phyloP scores from a whole-genome alignment of 35 echinoderm and acorn worm genomes.

The Eucidaris tribuloides region DNA sequence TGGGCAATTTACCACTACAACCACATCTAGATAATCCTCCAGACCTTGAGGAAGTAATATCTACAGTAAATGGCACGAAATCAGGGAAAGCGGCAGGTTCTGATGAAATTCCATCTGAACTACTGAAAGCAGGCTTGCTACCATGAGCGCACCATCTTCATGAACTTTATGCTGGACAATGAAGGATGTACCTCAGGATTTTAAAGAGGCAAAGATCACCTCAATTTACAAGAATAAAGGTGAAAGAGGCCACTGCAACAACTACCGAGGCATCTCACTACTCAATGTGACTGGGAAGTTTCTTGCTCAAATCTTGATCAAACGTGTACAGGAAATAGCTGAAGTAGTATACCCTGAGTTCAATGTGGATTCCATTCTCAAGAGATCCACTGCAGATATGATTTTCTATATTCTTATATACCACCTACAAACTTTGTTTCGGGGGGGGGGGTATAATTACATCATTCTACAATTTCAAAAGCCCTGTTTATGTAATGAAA shows the following conservation, averaged over 20 bases:
- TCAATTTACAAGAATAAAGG: constrained; percentile 20
- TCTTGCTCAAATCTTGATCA: neutral
- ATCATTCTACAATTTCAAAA: too few relatives aligned
- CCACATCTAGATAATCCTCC: neutral
- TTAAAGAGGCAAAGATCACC: neutral
- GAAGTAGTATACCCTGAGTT: too few relatives aligned
- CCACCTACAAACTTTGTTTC: too few relatives aligned
- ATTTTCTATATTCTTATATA: constrained; percentile 5
- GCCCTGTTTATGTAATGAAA: too few relatives aligned
- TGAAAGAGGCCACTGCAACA: constrained; percentile 8
- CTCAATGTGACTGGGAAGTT: neutral
- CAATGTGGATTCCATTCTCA: neutral
- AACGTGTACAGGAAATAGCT: neutral
- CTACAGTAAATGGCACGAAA: too few relatives aligned
- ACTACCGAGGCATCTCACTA: constrained; percentile 26
- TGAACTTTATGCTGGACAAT: neutral
- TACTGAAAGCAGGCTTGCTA: neutral
- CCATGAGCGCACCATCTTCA: neutral
- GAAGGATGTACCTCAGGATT: neutral
- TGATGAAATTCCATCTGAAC: neutral
- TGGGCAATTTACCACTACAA: neutral
- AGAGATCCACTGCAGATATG: neutral
- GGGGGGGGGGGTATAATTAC: too few relatives aligned
- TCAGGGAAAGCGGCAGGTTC: neutral
- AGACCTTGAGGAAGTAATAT: neutral